A percentile compares a stretch with the other conserved stretches of the same genome.
Evolutionary conservation across 2,797 vertebrate genomes (phyloP).

Genomic region (Chelonia mydas): DNA sequence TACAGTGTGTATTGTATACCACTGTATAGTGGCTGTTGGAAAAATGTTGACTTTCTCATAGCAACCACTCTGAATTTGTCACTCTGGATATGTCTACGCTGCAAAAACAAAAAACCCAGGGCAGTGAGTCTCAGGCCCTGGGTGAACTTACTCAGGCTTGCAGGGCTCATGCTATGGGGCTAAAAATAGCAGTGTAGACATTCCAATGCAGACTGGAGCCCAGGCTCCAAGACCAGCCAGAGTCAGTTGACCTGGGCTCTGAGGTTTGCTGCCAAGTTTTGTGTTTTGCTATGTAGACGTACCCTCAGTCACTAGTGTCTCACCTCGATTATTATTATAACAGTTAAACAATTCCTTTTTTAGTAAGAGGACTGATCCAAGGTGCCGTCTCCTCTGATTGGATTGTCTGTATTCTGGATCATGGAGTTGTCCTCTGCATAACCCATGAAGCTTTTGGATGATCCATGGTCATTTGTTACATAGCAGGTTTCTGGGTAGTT

Average conservation of each 20-base stretch:
- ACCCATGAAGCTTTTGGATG: background rate
- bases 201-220: background rate
- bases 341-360: background rate
- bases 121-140: background rate
- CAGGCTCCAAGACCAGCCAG: background rate
- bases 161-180: background rate
- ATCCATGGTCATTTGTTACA: background rate
- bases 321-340: background rate
- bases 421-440: background rate
- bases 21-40: background rate
- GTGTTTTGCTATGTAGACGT: background rate
- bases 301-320: rapidly evolving
- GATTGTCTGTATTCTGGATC: background rate
- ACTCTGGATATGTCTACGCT: background rate
- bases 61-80: background rate
- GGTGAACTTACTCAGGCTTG: background rate
- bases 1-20: background rate
- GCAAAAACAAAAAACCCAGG: background rate
- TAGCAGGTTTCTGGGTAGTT: background rate
- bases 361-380: background rate
- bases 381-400: background rate
- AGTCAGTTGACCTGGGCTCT: background rate
- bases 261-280: background rate
- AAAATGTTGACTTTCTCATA: background rate
- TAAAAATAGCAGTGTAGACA: background rate